These are phyloP conservation scores for Drosophila yakuba DNA, from an alignment of 1,140 invertebrate species.

Conservation along the genomic window DNA sequence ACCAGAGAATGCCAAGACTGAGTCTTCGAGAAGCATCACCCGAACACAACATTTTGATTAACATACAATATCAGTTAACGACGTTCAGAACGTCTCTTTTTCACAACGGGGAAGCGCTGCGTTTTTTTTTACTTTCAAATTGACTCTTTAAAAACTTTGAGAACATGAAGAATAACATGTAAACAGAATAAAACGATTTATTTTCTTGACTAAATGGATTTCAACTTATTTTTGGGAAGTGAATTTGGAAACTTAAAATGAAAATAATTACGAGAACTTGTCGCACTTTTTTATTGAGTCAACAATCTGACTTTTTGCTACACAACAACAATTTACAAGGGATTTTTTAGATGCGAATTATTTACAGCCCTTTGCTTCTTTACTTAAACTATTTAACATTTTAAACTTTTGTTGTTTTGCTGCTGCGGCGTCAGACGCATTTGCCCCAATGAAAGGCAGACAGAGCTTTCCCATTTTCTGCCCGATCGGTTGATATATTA, in stretches of 20 bases:
- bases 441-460: conserved; percentile 43
- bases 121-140: no score
- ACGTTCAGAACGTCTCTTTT: neutral
- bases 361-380: no score
- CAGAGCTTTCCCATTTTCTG: conserved; percentile 9
- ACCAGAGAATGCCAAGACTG: conserved; percentile 55
- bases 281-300: no score
- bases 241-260: neutral
- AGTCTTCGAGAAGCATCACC: conserved; percentile 51
- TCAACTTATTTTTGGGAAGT: neutral
- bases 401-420: neutral
- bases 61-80: neutral
- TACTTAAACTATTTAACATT: no score
- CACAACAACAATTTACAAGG: no score
- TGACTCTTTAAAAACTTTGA: no score
- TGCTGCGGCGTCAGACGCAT: conserved; percentile 59
- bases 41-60: neutral
- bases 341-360: no score
- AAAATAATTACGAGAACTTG: no score
- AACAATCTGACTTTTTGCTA: no score
- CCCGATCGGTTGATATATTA: conserved; percentile 10
- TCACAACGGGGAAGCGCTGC: neutral
- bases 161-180: no score
- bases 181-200: neutral
- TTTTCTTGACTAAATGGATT: conserved; percentile 1